Evolutionary conservation across 1,140 invertebrate species (phyloP).

Genomic region (Conus betulinus): DNA sequence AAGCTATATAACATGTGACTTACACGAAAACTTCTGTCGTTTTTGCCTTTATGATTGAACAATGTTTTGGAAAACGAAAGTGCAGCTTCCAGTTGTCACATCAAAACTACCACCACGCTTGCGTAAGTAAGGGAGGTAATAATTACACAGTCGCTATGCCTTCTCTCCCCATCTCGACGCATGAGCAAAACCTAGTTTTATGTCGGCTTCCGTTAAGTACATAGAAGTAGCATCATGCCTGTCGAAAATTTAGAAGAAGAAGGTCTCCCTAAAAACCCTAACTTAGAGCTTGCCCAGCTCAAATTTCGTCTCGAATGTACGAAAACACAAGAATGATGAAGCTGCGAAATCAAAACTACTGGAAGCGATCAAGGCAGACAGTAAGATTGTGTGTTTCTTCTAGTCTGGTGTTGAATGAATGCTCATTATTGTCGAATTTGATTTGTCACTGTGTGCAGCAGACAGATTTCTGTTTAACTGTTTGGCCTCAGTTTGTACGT

Average conservation of each 20-base stretch:
- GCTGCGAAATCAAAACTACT: slow-evolving; percentile 81
- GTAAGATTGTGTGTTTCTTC: slow-evolving; percentile 77
- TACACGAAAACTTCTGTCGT: too few species aligned
- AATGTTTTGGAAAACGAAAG: too few species aligned
- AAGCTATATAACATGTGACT: too few species aligned
- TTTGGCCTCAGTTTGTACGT: too few species aligned
- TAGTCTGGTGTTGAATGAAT: not conserved
- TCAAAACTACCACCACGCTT: too few species aligned
- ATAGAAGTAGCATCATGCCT: slow-evolving; percentile 79
- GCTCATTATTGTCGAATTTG: slow-evolving; percentile 2
- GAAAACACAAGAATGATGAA: slow-evolving; percentile 75
- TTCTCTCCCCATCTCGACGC: not conserved
- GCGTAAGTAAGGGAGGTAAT: not conserved
- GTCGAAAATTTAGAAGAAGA: slow-evolving; percentile 88
- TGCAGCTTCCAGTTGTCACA: too few species aligned
- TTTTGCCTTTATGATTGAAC: too few species aligned
- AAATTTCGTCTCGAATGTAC: slow-evolving; percentile 89
- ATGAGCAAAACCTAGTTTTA: not conserved
- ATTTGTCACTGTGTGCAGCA: not conserved
- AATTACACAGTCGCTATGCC: not conserved
- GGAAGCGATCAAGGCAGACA: slow-evolving; percentile 88
- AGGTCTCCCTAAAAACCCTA: slow-evolving; percentile 89
- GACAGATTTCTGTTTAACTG: too few species aligned
- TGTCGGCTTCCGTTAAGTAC: slow-evolving; percentile 35
- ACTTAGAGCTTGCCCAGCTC: slow-evolving; percentile 89